Evolutionary conservation across 2,888 invertebrate species (phyloP).

Genomic region (Drosophila testacea): DNA sequence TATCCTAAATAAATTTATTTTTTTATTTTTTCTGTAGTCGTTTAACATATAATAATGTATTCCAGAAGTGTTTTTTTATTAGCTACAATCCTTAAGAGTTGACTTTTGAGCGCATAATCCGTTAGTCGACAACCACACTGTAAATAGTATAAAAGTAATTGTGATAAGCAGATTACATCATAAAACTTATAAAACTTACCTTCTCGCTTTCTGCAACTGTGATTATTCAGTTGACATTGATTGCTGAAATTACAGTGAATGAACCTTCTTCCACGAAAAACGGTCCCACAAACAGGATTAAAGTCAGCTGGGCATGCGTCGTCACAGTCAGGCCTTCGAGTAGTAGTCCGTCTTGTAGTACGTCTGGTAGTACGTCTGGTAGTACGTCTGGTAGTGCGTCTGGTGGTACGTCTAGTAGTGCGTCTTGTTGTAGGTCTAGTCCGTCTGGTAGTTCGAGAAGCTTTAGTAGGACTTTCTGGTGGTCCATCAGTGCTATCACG

Average conservation of each 20-base stretch:
- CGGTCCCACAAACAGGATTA: slow-evolving; percentile 13
- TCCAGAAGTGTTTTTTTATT: no score
- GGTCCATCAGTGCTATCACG: not conserved
- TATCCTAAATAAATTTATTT: not conserved
- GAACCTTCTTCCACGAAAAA: not conserved
- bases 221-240: slow-evolving; percentile 10
- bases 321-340: not conserved
- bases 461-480: slow-evolving; percentile 1
- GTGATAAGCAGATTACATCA: no score
- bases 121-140: not conserved
- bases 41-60: not conserved
- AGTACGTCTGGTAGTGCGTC: not conserved
- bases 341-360: not conserved
- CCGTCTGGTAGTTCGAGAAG: not conserved
- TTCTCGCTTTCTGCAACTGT: slow-evolving; percentile 1
- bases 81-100: not conserved
- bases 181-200: not conserved
- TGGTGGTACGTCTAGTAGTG: slow-evolving; percentile 1
- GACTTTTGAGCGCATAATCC: slow-evolving; percentile 4
- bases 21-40: not conserved
- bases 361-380: not conserved
- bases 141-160: not conserved
- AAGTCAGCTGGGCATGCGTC: not conserved
- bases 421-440: not conserved
- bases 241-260: slow-evolving; percentile 16